Percentiles rank a stretch among this genome's conserved stretches.
Evolutionary conservation across 1,140 invertebrate species (phyloP).

Genomic region (Drosophila repletoides): DNA sequence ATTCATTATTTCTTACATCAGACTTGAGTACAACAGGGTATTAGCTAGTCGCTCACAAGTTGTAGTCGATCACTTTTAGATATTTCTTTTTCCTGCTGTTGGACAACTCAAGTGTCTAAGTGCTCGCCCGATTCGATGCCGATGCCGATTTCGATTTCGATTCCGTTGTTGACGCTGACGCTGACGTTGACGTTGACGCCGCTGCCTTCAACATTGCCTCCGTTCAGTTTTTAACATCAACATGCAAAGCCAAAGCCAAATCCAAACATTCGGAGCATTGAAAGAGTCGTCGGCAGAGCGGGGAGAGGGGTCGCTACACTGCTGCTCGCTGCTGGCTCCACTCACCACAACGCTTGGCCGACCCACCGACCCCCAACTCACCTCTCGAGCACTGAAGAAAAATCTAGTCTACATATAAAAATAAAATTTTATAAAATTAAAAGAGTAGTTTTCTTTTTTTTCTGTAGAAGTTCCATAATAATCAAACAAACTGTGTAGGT

Average conservation of each 20-base stretch:
- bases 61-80: too few relatives aligned
- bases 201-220: constrained; percentile 3
- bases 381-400: constrained; percentile 42
- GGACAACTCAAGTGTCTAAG: constrained; percentile 77
- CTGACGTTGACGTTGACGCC: constrained; percentile 13
- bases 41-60: too few relatives aligned
- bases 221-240: constrained; percentile 34
- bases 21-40: too few relatives aligned
- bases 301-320: background rate
- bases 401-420: background rate
- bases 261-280: constrained; percentile 60
- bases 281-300: background rate
- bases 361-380: constrained; percentile 24
- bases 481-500: too few relatives aligned
- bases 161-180: constrained; percentile 9
- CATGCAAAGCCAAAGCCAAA: constrained; percentile 31
- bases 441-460: too few relatives aligned
- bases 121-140: constrained; percentile 53
- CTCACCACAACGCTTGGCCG: constrained; percentile 49
- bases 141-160: constrained; percentile 29
- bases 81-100: constrained; percentile 34
- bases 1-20: too few relatives aligned
- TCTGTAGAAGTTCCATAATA: too few relatives aligned
- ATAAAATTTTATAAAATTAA: background rate
- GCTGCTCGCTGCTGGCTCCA: constrained; percentile 30